phyloP scores from a whole-genome alignment of 2,797 vertebrate genomes.

The Darevskia mixta region DNA sequence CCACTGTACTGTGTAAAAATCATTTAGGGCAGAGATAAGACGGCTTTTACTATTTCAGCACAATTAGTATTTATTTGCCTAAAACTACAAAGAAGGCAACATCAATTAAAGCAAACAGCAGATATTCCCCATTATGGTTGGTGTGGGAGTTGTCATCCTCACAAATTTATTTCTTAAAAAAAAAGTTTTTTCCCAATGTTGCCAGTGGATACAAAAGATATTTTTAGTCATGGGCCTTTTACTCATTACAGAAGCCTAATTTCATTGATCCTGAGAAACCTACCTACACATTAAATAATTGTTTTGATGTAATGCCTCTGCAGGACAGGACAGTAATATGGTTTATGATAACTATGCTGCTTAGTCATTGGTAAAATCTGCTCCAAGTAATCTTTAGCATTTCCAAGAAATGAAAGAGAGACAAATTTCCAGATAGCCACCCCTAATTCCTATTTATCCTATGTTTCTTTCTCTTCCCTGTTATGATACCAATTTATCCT shows the following conservation, averaged over 20 bases:
- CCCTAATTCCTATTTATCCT: neutral
- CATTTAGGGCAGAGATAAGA: too few relatives aligned
- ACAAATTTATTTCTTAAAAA: neutral
- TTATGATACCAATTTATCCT: neutral
- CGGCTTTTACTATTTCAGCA: neutral
- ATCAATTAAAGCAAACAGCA: neutral
- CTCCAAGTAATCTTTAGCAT: neutral
- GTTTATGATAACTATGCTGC: neutral
- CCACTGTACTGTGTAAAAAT: too few relatives aligned
- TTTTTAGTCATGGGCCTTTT: neutral
- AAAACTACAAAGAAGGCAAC: neutral
- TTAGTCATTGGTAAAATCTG: neutral
- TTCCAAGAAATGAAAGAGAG: neutral
- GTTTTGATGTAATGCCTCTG: neutral
- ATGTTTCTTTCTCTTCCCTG: neutral
- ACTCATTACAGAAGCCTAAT: neutral
- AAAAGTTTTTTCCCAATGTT: neutral
- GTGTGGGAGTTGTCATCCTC: neutral
- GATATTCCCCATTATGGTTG: neutral
- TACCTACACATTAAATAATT: neutral
- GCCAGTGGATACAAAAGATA: neutral
- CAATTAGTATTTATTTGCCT: neutral
- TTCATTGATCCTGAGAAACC: neutral
- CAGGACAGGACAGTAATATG: neutral
- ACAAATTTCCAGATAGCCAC: neutral